Conservation (phyloP, 2,113 vertebrate genomes). For the Electrona antarctica region DNA sequence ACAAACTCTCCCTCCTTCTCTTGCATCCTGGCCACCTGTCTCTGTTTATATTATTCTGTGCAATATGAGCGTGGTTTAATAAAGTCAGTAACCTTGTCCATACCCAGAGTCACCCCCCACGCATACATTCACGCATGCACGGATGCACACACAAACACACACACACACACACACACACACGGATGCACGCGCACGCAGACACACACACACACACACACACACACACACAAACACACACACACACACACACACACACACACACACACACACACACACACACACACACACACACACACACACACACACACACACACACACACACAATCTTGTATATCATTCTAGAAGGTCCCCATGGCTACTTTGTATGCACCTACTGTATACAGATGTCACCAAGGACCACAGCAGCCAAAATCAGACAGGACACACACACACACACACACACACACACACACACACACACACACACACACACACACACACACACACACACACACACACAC, state of each 20-base stretch:
- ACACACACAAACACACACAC: too few species aligned
- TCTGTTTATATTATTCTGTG: slow-evolving; percentile 12
- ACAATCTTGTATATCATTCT: background rate
- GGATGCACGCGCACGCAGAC: too few species aligned
- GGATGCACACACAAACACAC: too few species aligned
- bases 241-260: too few species aligned
- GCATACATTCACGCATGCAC: too few species aligned
- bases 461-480: too few species aligned
- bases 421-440: background rate
- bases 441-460: background rate
- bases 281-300: too few species aligned
- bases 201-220: too few species aligned
- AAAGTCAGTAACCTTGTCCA: background rate
- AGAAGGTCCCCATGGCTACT: slow-evolving; percentile 12
- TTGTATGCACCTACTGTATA: slow-evolving; percentile 26
- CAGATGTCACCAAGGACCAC: slow-evolving; percentile 27
- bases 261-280: too few species aligned
- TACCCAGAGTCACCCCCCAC: background rate
- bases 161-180: too few species aligned
- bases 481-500: too few species aligned
- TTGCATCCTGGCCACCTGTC: background rate
- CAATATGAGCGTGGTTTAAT: background rate
- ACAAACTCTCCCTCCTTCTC: background rate
- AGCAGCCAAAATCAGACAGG: slow-evolving; percentile 25
- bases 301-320: too few species aligned